Evolutionary conservation across 1,140 invertebrate genomes (phyloP), one percentile per base, ranked within the genome.

Genomic region (Orchestia grillus): DNA sequence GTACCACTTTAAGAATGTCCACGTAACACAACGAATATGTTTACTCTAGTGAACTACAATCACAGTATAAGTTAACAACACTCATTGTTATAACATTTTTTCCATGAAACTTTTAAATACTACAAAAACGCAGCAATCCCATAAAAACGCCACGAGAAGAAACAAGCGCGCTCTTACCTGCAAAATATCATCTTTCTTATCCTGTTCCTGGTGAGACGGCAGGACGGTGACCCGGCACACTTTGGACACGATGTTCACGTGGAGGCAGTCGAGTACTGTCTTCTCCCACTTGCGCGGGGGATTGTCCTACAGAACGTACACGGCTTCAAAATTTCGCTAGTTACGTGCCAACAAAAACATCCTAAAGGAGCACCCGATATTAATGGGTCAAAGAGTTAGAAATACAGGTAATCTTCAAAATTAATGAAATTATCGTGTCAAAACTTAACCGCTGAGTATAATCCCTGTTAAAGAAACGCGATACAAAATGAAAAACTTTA

Each of bases 231-330:
- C 92, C 11, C 92, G 92, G 36, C 92, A 94, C 43, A 45, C 44
- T 45, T 94, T 94, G 16, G 43, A 44, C 92, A 94, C 92, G 92
- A 94, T 45, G 92, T 94, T 45, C 41, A 94, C 92, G 36, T 94
- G 92, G 19, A 94, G 44, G 44, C 4, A 44, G 44, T 94, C 92
- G 6, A 94, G 92, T 40, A 94, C 92, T 47, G 43, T 94, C 44
- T 94, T 94, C 92, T 94, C 92, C 92, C 92, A 94, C 92, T 94
- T 44, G 92, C 92, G 41, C 11, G 36, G 3, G n/a, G 92, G 92
- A 94, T 94, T 94, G 40, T 94, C 92, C 92, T 94, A 19, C 1
- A 23, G 1, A 77, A 77, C 62, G 28, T 36, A 77, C 28, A 36
- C 47, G 19, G 6, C 47, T 8, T 53, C 19, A 77, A 28, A 19